Evolutionary conservation across 2,797 vertebrate species (phyloP), one percentile per base, ranked within the genome.

Genomic region (Sebastes oblongus): DNA sequence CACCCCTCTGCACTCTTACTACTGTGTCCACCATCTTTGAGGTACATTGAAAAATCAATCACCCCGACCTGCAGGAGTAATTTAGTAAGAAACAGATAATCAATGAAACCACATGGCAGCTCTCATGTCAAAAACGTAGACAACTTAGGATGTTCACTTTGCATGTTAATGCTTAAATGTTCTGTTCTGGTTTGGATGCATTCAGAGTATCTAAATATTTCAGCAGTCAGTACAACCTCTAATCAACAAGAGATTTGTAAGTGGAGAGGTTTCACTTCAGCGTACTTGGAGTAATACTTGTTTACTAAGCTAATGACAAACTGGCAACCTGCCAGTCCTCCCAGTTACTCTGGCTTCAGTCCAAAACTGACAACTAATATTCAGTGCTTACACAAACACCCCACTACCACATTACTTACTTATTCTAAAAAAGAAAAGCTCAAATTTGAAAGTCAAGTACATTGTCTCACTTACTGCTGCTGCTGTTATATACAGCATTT

Each of bases 31-130:
- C 98, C 98, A 3, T 99, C 98, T 94, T 99, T 99, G 66, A 99
- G 95, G 90, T 99, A 99, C 97, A 99, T 99, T 2, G 98, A 99
- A 91, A 99, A 99, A 95, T 99, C 98, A 32, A 99, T 99, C 79
- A 99, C 98, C 25, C 98, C 98, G 5, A 99, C 98, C 98, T 99
- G 92, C n/a, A 66, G 60, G 52, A 24, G 46, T 18, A 12, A 73
- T 58, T 39, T 0, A 65, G 52, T 11, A 36, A 77, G 12, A 58
- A 66, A 75, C 6, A 66, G 13, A 68, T 34, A 30, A 78, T 81
- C 32, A 76, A 10, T 64, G 8, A 58, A 50, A 39, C 10, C 32
- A 59, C 11, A n/a, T 9, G 0, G 11, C 14, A 70, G 32, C 6
- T 6, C 22, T 7, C 52, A 65, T 7, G 60, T n/a, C 1, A 24